Evolutionary conservation across 2,797 vertebrate genomes (phyloP), one percentile per base, ranked within the genome.

Genomic region (Pelodytes ibericus): DNA sequence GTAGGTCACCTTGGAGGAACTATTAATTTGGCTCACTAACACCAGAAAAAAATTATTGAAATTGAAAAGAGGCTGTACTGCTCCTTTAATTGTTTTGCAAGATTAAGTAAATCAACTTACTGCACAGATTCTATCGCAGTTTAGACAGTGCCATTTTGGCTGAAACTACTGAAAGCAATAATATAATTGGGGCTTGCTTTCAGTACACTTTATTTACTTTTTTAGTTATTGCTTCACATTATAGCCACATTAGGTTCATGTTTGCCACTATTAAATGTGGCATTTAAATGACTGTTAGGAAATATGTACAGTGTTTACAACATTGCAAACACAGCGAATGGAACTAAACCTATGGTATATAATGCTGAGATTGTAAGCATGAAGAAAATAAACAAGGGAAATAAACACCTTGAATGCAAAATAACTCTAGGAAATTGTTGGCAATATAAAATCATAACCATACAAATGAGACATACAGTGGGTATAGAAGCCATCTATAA

Each of bases 211-310:
- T 47, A 75, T 20, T 69, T 73, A 49, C 57, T 79, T 82, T 85
- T 80, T 49, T 39, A 41, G 83, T 82, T 85, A 82, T 74, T 64
- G 22, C 0, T 83, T 27, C 59, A 20, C 67, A 56, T 29, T 74
- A 44, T 71, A 75, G 0, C 2, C 2, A 67, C n/a, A 81, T 9
- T 81, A 64, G 72, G 83, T 85, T 84, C 83, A 63, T 72, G 63
- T 30, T 65, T 81, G 33, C 18, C 27, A 11, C 81, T 84, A 39
- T 83, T 86, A 83, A 84, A 78, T 82, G 22, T 74, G 15, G 36
- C 75, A 80, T 72, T 85, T 82, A 84, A 80, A 80, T 79, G 56
- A 0, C 3, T 66, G 47, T 76, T 64, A 15, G 81, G 71, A 81
- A 77, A 81, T 72, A 30, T 60, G 68, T 81, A 18, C 77, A 82